Evolutionary conservation across 2,888 invertebrate species (phyloP).

Genomic region (Scaptomyza tumidula): DNA sequence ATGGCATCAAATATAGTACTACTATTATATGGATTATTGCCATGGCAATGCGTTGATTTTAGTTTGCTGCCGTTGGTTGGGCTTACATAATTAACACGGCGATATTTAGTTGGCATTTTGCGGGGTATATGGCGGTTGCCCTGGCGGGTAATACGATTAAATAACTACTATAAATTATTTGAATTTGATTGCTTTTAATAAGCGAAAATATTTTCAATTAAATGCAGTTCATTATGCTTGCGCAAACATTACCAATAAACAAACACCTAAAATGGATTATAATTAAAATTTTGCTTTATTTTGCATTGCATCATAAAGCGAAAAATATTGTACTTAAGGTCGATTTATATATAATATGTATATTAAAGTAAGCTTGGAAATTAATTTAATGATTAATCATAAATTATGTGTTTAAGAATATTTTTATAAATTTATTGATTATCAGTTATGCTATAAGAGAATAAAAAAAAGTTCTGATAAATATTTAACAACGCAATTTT

Average conservation of each 20-base stretch:
- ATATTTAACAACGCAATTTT: conserved; percentile 18
- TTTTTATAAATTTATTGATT: not conserved
- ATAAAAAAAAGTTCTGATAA: not conserved
- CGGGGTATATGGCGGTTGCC: conserved; percentile 6
- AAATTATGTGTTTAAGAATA: not conserved
- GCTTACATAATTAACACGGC: conserved; percentile 67
- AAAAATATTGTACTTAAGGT: not conserved
- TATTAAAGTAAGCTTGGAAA: not conserved
- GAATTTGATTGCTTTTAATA: conserved; percentile 62
- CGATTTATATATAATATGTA: not conserved
- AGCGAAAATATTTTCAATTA: conserved; percentile 52
- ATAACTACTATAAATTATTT: conserved; percentile 48
- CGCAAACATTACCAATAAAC: conserved; percentile 8
- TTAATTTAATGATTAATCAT: not conserved
- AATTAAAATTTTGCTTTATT: not conserved
- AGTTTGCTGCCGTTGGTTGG: conserved; percentile 10
- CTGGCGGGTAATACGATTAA: conserved; percentile 23
- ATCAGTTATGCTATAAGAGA: not conserved
- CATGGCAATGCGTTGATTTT: conserved; percentile 30
- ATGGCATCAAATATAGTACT: not conserved
- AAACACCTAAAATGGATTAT: not conserved
- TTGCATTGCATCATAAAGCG: not conserved
- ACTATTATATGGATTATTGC: conserved; percentile 8
- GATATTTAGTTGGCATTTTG: conserved; percentile 50
- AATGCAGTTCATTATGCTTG: conserved; percentile 48